Conservation (phyloP, 2,888 invertebrate species). For the Autographa pulchrina region DNA sequence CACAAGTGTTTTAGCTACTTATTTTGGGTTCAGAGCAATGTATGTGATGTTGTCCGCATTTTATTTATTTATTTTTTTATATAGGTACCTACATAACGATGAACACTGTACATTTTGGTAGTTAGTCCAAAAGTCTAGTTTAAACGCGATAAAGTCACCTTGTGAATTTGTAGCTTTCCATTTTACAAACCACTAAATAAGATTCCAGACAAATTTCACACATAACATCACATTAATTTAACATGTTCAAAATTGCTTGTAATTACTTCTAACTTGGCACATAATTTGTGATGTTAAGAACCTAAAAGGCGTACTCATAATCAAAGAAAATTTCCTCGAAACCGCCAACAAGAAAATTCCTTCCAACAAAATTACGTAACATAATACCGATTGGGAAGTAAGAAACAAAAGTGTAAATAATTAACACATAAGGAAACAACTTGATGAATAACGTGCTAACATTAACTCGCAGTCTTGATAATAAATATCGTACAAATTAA, state of each 20-base stretch:
- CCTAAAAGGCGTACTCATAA: slow-evolving; percentile 5
- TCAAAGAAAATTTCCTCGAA: background rate
- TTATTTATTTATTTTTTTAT: too few species aligned
- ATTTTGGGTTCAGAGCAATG: too few species aligned
- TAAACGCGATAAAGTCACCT: too few species aligned
- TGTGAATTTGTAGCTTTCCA: too few species aligned
- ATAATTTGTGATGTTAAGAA: slow-evolving; percentile 4
- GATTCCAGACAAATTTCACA: background rate
- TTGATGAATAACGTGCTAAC: slow-evolving; percentile 45
- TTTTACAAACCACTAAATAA: background rate
- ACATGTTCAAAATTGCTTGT: slow-evolving; percentile 4
- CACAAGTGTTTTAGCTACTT: too few species aligned
- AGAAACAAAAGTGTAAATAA: slow-evolving; percentile 36
- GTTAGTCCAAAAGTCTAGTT: too few species aligned
- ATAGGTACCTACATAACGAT: too few species aligned
- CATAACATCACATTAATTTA: slow-evolving; percentile 3
- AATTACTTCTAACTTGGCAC: slow-evolving; percentile 4
- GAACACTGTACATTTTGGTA: too few species aligned
- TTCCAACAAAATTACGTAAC: slow-evolving; percentile 20
- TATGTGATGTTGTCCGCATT: too few species aligned
- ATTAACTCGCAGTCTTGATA: slow-evolving; percentile 33
- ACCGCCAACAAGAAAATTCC: slow-evolving; percentile 9
- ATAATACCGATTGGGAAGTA: background rate
- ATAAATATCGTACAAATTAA: slow-evolving; percentile 47
- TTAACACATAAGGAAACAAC: slow-evolving; percentile 42